phyloP scores from a whole-genome alignment of 1,140 invertebrate species.

The Scaptomyza hsui region DNA sequence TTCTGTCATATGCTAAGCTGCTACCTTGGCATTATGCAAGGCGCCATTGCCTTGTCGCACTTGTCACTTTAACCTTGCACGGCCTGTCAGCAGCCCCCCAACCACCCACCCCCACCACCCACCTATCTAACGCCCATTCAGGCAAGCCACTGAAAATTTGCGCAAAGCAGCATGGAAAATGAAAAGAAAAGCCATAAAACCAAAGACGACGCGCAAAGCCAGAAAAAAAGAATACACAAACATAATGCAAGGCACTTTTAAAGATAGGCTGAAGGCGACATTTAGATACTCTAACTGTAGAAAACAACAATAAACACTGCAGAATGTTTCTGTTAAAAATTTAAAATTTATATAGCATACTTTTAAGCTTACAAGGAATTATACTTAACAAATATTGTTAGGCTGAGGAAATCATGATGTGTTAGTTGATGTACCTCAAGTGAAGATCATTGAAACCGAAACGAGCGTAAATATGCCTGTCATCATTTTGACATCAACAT shows the following conservation, averaged over 20 bases:
- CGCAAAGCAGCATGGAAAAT: conserved; percentile 80
- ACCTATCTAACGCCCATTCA: not conserved
- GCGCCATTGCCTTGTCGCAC: conserved; percentile 76
- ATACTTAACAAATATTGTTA: no score
- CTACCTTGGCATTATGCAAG: conserved; percentile 73
- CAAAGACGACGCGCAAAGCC: conserved; percentile 77
- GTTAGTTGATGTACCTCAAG: not conserved
- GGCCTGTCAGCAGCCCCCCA: conserved; percentile 62
- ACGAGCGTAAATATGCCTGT: conserved; percentile 79
- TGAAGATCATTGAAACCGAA: conserved; percentile 30
- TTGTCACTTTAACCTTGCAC: conserved; percentile 82
- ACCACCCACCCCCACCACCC: conserved; percentile 6
- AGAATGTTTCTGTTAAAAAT: no score
- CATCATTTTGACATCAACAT: conserved; percentile 80
- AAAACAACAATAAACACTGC: no score
- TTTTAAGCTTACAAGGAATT: no score
- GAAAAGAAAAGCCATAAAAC: conserved; percentile 83
- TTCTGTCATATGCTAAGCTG: conserved; percentile 30
- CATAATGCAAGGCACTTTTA: conserved; percentile 47
- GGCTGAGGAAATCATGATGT: no score
- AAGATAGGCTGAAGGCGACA: not conserved
- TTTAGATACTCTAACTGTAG: conserved; percentile 6
- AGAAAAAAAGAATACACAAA: conserved; percentile 55
- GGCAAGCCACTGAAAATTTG: conserved; percentile 67
- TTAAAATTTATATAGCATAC: no score